Conservation (phyloP, 2,888 invertebrate species). For the Labia minor region DNA sequence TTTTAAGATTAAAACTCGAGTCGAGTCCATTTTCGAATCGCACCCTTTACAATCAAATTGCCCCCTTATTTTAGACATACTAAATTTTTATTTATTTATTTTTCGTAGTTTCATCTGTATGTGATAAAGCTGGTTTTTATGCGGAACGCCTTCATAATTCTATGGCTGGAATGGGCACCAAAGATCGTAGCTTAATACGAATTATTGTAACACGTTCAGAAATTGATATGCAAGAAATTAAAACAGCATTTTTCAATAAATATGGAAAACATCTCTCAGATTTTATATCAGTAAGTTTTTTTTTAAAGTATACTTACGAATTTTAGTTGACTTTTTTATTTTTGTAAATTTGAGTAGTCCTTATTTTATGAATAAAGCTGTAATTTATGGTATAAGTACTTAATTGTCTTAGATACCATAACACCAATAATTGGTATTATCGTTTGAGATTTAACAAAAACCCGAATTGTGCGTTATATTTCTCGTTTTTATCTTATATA, state of each 20-base stretch:
- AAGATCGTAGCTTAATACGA: constrained; percentile 75
- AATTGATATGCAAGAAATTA: constrained; percentile 77
- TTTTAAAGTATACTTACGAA: constrained; percentile 17
- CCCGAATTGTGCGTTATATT: no score
- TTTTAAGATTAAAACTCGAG: neutral
- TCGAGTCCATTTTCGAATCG: no score
- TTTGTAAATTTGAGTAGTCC: no score
- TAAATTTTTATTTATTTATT: constrained; percentile 21
- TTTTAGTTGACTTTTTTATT: constrained; percentile 9
- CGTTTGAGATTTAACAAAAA: no score
- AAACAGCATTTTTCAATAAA: constrained; percentile 59
- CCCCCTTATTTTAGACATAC: no score
- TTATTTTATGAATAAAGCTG: no score
- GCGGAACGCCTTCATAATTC: constrained; percentile 75
- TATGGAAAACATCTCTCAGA: constrained; percentile 67
- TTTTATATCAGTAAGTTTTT: constrained; percentile 58
- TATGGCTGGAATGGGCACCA: constrained; percentile 84
- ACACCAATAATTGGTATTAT: no score
- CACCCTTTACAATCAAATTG: no score
- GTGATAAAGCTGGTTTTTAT: constrained; percentile 71
- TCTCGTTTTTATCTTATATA: constrained; percentile 17
- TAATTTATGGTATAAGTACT: no score
- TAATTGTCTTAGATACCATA: no score
- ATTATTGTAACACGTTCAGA: constrained; percentile 72
- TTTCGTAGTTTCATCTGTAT: constrained; percentile 59